A percentile compares a stretch with the other conserved stretches of the same genome.
Conservation (phyloP, 2,888 invertebrate species). For the Latheticus oryzae region DNA sequence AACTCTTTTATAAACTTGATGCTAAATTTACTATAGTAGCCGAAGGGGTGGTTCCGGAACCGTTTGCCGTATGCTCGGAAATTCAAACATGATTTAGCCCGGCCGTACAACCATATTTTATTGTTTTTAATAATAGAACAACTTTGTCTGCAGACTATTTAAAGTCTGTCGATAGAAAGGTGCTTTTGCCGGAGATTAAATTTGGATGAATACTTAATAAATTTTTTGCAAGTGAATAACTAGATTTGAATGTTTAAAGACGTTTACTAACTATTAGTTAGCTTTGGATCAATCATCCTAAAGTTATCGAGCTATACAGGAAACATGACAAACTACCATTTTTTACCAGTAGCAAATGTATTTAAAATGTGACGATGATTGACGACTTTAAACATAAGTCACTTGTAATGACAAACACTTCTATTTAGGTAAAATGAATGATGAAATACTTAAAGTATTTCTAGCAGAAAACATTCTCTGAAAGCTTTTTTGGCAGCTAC, state of each 20-base stretch:
- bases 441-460: no score
- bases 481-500: no score
- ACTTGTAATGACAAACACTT: no score
- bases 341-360: no score
- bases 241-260: not conserved
- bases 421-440: no score
- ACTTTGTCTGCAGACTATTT: constrained; percentile 9
- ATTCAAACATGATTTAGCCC: constrained; percentile 21
- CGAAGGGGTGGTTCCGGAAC: constrained; percentile 11
- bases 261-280: no score
- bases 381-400: no score
- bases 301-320: no score
- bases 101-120: constrained; percentile 10
- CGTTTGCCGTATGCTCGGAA: constrained; percentile 7
- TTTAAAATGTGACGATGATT: no score
- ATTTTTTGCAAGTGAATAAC: constrained; percentile 1
- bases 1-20: constrained; percentile 7
- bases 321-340: no score
- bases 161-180: constrained; percentile 12
- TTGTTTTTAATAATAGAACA: constrained; percentile 22
- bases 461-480: no score
- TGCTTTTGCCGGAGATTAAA: constrained; percentile 5
- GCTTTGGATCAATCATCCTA: no score
- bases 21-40: constrained; percentile 7
- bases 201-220: not conserved